These are phyloP conservation scores for Regulus satrapa DNA, from an alignment of 2,113 vertebrate genomes.

Conservation along the genomic window DNA sequence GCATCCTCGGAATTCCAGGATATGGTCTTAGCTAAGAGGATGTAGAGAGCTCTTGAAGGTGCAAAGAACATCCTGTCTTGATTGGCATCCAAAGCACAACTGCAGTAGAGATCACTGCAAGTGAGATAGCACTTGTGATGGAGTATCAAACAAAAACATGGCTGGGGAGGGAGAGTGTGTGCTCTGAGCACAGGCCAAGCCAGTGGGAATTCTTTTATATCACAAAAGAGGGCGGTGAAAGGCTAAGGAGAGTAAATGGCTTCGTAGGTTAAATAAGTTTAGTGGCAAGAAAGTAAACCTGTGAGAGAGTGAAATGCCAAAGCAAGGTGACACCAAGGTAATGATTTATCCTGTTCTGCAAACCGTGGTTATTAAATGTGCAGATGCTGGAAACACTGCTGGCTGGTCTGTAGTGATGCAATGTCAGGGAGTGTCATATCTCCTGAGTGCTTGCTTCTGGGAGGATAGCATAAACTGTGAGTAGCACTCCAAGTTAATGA, in stretches of 20 bases:
- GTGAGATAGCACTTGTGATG: accelerated
- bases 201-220: background rate
- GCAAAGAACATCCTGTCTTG: background rate
- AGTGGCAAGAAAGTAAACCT: background rate
- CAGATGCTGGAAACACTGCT: background rate
- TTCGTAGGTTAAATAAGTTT: background rate
- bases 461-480: background rate
- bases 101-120: no score
- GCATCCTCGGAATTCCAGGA: background rate
- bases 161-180: background rate
- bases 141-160: background rate
- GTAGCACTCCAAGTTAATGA: background rate
- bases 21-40: background rate
- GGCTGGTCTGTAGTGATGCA: background rate
- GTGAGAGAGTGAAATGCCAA: background rate
- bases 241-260: background rate
- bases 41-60: background rate
- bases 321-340: background rate
- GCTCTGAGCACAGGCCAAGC: background rate
- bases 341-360: background rate
- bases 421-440: background rate
- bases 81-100: background rate
- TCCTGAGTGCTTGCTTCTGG: background rate
- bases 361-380: background rate
- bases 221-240: background rate